phyloP scores from a whole-genome alignment of 2,888 invertebrate species.

The Phortica okadai region DNA sequence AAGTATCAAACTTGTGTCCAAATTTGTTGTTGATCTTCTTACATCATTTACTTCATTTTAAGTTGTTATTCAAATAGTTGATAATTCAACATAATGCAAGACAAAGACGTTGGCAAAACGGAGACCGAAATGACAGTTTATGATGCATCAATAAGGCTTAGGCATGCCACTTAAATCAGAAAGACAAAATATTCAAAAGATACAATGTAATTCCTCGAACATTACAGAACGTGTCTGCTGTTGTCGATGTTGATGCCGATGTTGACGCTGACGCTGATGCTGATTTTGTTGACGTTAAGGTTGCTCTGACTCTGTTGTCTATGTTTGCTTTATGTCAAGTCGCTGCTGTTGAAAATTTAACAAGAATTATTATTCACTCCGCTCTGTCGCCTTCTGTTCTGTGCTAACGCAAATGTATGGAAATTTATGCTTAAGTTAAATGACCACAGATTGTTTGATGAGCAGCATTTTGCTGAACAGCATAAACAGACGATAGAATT shows the following conservation, averaged over 20 bases:
- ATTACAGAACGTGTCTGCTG: background rate
- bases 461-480: background rate
- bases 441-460: background rate
- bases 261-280: background rate
- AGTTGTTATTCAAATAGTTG: too few relatives aligned
- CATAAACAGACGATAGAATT: background rate
- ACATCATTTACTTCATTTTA: too few relatives aligned
- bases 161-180: background rate
- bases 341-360: background rate
- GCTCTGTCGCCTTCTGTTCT: background rate
- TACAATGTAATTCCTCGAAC: background rate
- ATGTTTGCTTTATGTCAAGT: background rate
- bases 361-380: background rate
- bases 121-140: slow-evolving; percentile 4
- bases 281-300: background rate
- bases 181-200: slow-evolving; percentile 18
- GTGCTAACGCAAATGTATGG: background rate
- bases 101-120: slow-evolving; percentile 8
- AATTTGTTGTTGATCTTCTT: too few relatives aligned
- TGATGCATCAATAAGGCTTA: background rate
- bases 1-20: too few relatives aligned
- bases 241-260: background rate
- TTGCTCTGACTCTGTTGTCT: background rate
- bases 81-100: background rate
- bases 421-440: slow-evolving; percentile 4